phyloP scores from a whole-genome alignment of 37 sponge, comb jelly and placozoan species.

The Spongilla lacustris region DNA sequence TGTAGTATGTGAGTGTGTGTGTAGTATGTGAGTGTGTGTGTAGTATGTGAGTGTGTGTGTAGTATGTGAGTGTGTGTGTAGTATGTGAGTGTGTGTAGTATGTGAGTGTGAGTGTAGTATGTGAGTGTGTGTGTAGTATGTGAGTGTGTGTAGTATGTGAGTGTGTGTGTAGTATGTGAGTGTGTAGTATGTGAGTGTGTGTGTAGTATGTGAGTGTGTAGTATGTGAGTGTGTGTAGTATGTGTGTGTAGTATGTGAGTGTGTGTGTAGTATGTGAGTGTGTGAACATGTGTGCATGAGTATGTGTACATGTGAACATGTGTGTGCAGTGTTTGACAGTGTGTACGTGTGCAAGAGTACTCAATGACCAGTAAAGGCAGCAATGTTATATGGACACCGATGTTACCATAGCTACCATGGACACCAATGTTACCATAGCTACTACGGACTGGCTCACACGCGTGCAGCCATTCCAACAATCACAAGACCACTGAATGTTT shows the following conservation, averaged over 20 bases:
- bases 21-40: background rate
- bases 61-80: background rate
- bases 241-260: background rate
- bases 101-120: background rate
- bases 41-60: background rate
- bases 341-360: slow-evolving; percentile 1
- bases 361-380: no score
- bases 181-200: background rate
- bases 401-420: no score
- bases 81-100: background rate
- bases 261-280: background rate
- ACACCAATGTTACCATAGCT: no score
- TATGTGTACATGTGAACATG: background rate
- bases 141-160: background rate
- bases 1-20: no score
- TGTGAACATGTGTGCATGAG: background rate
- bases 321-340: background rate
- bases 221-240: background rate
- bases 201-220: background rate
- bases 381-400: no score
- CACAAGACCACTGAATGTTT: no score
- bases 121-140: background rate
- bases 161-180: background rate
- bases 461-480: no score
- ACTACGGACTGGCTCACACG: no score